phyloP scores from a whole-genome alignment of 2,113 vertebrate genomes.

The Caracal caracal region DNA sequence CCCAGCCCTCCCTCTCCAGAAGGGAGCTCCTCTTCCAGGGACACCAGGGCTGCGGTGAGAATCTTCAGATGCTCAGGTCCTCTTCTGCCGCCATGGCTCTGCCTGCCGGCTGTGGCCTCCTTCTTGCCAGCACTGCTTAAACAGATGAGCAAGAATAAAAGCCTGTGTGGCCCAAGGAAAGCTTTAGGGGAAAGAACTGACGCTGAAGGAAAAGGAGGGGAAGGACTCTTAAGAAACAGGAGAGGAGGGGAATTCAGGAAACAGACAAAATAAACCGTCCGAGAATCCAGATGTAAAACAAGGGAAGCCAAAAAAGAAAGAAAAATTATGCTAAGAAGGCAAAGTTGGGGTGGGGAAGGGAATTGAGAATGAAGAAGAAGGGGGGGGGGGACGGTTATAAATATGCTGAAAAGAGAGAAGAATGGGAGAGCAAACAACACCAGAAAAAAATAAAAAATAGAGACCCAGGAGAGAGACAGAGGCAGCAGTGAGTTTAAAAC shows the following conservation, averaged over 20 bases:
- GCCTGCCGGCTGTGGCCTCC: conserved; percentile 63
- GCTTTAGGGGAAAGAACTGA: conserved; percentile 27
- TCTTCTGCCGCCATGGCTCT: conserved; percentile 1
- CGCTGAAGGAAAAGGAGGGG: not conserved
- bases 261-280: conserved; percentile 54
- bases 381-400: not conserved
- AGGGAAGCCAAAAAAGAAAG: not conserved
- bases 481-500: not conserved
- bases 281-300: conserved; percentile 56
- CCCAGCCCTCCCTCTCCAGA: not conserved
- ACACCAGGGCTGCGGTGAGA: not conserved
- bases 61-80: conserved; percentile 16
- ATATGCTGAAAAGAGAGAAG: conserved; percentile 45
- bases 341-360: not conserved
- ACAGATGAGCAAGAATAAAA: conserved; percentile 68
- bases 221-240: not conserved
- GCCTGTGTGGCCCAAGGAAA: conserved; percentile 41
- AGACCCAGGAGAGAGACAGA: not conserved
- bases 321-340: conserved; percentile 32
- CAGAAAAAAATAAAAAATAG: not conserved
- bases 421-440: not conserved
- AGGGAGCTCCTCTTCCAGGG: not conserved
- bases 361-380: not conserved
- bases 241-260: conserved; percentile 59
- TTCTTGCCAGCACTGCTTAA: conserved; percentile 65